These are phyloP conservation scores for Drosophila meridionalis DNA, from an alignment of 2,888 invertebrate species.

Conservation along the genomic window DNA sequence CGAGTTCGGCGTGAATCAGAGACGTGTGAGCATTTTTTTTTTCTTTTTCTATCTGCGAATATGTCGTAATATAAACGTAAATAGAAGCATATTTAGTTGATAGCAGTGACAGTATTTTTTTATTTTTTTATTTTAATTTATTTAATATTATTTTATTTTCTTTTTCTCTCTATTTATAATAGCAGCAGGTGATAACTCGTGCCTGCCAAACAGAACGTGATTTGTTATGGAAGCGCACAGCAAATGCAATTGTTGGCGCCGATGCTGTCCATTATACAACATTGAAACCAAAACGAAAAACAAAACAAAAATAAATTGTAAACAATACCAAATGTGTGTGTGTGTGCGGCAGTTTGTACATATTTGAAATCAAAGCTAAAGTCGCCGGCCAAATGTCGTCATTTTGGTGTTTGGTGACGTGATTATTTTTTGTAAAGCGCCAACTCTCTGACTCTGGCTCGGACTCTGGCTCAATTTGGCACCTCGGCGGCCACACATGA, in stretches of 20 bases:
- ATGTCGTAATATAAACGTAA: slow-evolving; percentile 30
- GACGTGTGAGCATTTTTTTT: slow-evolving; percentile 36
- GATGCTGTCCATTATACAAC: slow-evolving; percentile 47
- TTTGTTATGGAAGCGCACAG: slow-evolving; percentile 30
- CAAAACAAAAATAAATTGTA: slow-evolving; percentile 40
- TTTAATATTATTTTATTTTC: neutral
- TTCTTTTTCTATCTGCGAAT: slow-evolving; percentile 7
- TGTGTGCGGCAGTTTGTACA: slow-evolving; percentile 31
- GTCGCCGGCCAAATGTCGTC: slow-evolving; percentile 59
- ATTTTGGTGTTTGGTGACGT: slow-evolving; percentile 53
- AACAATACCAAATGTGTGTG: slow-evolving; percentile 44
- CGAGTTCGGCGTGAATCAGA: slow-evolving; percentile 48
- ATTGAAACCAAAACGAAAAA: slow-evolving; percentile 34
- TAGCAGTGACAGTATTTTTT: neutral
- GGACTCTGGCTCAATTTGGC: slow-evolving; percentile 15
- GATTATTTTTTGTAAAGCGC: slow-evolving; percentile 37
- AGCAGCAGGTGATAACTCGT: neutral
- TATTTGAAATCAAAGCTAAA: slow-evolving; percentile 41
- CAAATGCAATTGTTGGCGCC: slow-evolving; percentile 52
- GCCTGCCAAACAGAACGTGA: slow-evolving; percentile 40
- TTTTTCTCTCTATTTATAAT: neutral
- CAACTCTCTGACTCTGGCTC: slow-evolving; percentile 1
- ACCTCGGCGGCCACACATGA: slow-evolving; percentile 24
- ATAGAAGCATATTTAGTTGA: slow-evolving; percentile 10
- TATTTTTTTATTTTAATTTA: neutral